A percentile compares a stretch with the other conserved stretches of the same genome.
Conservation (phyloP, 2,113 vertebrate genomes). For the Egretta garzetta region DNA sequence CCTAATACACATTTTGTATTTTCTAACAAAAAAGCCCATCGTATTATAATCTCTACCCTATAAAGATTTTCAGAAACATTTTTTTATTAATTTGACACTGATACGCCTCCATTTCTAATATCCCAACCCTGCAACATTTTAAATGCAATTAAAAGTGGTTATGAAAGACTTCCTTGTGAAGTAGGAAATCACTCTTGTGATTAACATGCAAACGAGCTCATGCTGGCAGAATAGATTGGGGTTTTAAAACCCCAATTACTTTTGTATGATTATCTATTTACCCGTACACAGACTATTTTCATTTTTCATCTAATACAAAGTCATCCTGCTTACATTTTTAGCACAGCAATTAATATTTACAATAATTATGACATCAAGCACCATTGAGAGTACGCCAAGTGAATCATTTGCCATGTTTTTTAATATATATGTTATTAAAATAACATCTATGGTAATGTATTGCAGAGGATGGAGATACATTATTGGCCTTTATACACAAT, state of each 20-base stretch:
- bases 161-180: constrained; percentile 97
- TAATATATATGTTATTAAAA: constrained; percentile 69
- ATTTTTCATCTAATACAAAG: constrained; percentile 93
- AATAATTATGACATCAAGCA: constrained; percentile 83
- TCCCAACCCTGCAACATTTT: constrained; percentile 99
- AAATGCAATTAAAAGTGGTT: constrained; percentile 99
- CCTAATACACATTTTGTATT: constrained; percentile 59
- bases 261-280: constrained; percentile 99
- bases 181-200: constrained; percentile 96
- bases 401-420: constrained; percentile 70
- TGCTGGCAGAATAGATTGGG: constrained; percentile 99
- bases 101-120: constrained; percentile 98
- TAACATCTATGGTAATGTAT: constrained; percentile 55
- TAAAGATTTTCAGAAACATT: constrained; percentile 79
- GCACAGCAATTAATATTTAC: constrained; percentile 85
- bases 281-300: constrained; percentile 99
- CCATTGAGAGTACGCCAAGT: constrained; percentile 69
- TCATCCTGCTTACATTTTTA: constrained; percentile 85
- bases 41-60: constrained; percentile 76
- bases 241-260: constrained; percentile 99
- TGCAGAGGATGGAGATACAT: constrained; percentile 3
- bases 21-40: constrained; percentile 73
- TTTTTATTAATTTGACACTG: constrained; percentile 98
- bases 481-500: constrained; percentile 50
- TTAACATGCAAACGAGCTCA: constrained; percentile 99